Evolutionary conservation across 2,888 invertebrate genomes (phyloP).

Genomic region (Drosophila antonietae): DNA sequence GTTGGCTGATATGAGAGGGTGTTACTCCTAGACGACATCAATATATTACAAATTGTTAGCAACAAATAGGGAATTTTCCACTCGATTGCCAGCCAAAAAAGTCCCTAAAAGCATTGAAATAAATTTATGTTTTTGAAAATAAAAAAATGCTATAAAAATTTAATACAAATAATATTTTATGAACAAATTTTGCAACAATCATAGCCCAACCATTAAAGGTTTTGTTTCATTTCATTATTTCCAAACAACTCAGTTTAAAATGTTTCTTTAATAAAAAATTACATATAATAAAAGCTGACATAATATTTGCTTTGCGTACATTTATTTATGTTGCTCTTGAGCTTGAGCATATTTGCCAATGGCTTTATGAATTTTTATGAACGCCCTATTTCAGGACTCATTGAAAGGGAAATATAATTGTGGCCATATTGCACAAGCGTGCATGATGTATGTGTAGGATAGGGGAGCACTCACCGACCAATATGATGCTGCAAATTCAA

Average conservation of each 20-base stretch:
- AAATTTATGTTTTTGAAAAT: background rate
- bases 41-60: conserved; percentile 42
- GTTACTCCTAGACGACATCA: conserved; percentile 26
- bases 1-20: background rate
- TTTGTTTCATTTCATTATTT: background rate
- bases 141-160: background rate
- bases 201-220: background rate
- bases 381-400: conserved; percentile 1
- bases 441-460: too few relatives aligned
- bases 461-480: too few relatives aligned
- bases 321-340: conserved; percentile 48
- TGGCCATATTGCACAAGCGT: too few relatives aligned
- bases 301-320: conserved; percentile 31
- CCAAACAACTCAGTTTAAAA: background rate
- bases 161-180: background rate
- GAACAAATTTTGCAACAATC: background rate
- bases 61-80: conserved; percentile 42
- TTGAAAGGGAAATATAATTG: conserved; percentile 11
- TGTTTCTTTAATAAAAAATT: conserved; percentile 6
- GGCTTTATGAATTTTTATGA: conserved; percentile 58
- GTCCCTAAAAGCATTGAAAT: too few relatives aligned
- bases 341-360: conserved; percentile 52
- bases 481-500: conserved; percentile 67
- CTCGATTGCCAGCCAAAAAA: conserved; percentile 37
- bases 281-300: background rate